A percentile compares a stretch with the other conserved stretches of the same genome.
Evolutionary conservation across 2,888 invertebrate species (phyloP).

Genomic region (Teinopalpus imperialis): DNA sequence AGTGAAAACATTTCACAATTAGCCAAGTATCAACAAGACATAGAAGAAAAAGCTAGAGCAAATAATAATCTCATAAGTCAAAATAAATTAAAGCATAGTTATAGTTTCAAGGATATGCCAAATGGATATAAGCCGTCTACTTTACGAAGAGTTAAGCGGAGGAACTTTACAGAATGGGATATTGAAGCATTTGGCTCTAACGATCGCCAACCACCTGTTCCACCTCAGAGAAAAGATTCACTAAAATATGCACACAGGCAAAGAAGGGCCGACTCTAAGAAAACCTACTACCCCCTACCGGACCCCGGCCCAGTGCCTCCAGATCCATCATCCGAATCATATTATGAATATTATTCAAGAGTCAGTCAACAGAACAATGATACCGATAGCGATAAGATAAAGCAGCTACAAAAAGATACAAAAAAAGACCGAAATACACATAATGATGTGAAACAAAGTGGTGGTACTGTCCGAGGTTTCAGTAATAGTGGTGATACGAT

Average conservation of each 20-base stretch:
- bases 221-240: constrained; percentile 74
- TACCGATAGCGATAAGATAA: constrained; percentile 73
- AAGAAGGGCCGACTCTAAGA: constrained; percentile 70
- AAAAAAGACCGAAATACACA: constrained; percentile 52
- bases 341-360: constrained; percentile 77
- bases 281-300: constrained; percentile 65
- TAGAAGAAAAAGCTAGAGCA: constrained; percentile 75
- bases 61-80: constrained; percentile 79
- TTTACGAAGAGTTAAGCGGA: constrained; percentile 76
- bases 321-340: constrained; percentile 74
- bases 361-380: constrained; percentile 77
- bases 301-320: constrained; percentile 73
- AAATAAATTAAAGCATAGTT: constrained; percentile 78
- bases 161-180: constrained; percentile 83
- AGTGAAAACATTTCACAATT: constrained; percentile 76
- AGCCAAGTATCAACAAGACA: constrained; percentile 84
- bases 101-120: constrained; percentile 82
- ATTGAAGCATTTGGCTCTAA: constrained; percentile 65
- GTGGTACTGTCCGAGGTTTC: constrained; percentile 34
- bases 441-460: constrained; percentile 35
- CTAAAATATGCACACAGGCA: constrained; percentile 77
- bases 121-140: constrained; percentile 84
- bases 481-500: constrained; percentile 55
- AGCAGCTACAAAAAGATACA: constrained; percentile 60
- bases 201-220: constrained; percentile 63